Evolutionary conservation across 2,797 vertebrate species (phyloP).

Genomic region (Podarcis siculus): DNA sequence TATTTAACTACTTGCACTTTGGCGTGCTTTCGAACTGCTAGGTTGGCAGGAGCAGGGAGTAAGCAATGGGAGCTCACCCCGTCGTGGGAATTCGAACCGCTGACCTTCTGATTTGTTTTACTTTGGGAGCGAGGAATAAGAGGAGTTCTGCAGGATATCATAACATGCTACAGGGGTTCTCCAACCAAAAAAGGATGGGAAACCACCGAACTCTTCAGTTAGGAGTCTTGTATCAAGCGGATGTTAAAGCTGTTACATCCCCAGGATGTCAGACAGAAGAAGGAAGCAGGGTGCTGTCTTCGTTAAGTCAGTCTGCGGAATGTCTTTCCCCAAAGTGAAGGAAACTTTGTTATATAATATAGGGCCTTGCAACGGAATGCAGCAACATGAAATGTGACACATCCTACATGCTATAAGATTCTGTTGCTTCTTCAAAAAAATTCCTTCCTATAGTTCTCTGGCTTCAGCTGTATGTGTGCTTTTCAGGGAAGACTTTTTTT

Average conservation of each 20-base stretch:
- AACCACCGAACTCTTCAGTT: not conserved
- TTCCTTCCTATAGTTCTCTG: not conserved
- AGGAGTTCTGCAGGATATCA: no score
- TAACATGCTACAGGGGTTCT: no score
- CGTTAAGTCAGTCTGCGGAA: not conserved
- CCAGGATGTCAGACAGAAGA: not conserved
- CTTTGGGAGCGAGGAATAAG: no score
- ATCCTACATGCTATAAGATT: not conserved
- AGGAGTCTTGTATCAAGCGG: not conserved
- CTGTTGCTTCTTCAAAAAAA: not conserved
- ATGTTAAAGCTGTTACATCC: not conserved
- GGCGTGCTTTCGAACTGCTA: no score
- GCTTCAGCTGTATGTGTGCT: conserved; percentile 37
- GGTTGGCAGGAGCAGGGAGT: no score
- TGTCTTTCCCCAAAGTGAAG: not conserved
- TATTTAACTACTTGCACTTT: no score
- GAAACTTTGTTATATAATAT: not conserved
- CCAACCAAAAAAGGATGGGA: no score
- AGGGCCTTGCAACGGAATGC: not conserved
- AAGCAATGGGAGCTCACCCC: no score
- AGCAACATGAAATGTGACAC: not conserved
- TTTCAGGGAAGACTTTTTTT: no score
- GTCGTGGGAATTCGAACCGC: no score
- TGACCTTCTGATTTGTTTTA: no score
- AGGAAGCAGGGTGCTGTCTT: not conserved